A percentile compares a stretch with the other conserved stretches of the same genome.
Evolutionary conservation across 2,113 vertebrate species (phyloP).

Genomic region (Bufo bufo): DNA sequence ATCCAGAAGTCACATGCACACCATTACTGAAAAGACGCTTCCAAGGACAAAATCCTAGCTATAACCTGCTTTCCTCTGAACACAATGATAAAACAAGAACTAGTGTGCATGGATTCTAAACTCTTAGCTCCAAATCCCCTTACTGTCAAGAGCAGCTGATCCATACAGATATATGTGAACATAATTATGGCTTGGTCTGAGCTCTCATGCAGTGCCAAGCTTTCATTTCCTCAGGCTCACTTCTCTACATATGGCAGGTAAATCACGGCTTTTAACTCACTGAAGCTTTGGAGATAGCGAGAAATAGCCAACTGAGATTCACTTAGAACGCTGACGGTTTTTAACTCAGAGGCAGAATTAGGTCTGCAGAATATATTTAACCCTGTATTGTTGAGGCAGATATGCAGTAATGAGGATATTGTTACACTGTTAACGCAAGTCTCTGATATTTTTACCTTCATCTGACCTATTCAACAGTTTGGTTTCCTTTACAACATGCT

Average conservation of each 20-base stretch:
- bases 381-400: not conserved
- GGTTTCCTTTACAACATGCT: no score
- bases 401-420: not conserved
- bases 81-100: not conserved
- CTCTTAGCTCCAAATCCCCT: not conserved
- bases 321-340: not conserved
- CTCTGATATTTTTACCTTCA: not conserved
- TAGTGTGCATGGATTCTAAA: not conserved
- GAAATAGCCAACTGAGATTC: constrained; percentile 27
- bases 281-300: constrained; percentile 41
- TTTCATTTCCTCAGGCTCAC: constrained; percentile 45
- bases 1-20: not conserved
- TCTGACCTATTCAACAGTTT: not conserved
- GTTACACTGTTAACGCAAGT: not conserved
- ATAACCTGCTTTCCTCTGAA: not conserved
- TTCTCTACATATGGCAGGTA: constrained; percentile 36
- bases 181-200: constrained; percentile 39
- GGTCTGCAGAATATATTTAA: constrained; percentile 4
- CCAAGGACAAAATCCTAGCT: constrained; percentile 1
- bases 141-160: not conserved
- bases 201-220: constrained; percentile 34
- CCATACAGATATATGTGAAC: constrained; percentile 20
- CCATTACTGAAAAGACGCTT: not conserved
- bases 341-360: not conserved
- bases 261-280: constrained; percentile 42